Evolutionary conservation across 2,113 vertebrate genomes (phyloP), one percentile per base, ranked within the genome.

Genomic region (Terrapene triunguis): DNA sequence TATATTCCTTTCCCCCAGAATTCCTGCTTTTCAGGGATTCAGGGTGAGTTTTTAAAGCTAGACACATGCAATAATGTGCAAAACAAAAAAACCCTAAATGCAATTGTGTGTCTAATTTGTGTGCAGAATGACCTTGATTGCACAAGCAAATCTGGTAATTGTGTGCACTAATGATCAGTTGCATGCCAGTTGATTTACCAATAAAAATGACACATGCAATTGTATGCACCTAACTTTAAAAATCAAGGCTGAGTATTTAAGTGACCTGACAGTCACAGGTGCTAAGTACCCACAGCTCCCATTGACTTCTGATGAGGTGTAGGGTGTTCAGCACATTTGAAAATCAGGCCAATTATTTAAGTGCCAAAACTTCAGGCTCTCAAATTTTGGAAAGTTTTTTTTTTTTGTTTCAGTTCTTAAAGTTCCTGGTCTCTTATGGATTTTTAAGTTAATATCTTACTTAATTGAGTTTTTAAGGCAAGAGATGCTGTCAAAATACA

Each of bases 381-480:
- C 0, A 86, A 84, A 47, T 84, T 86, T 89, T n/a, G 62, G 81
- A 84, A 95, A 92, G 74, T 54, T 53, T 42, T 76, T 6, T 3
- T 2, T 93, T 94, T 47, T 76, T 6, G 3, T 3, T 93, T 94
- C 89, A 91, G 25, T 22, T 85, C 4, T 91, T 87, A 91, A 87
- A 54, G 8, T 84, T 84, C 79, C 82, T 96, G 65, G 84, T 86
- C 81, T 88, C 55, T 48, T 16, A 6, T 10, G 1, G 10, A 76
- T 95, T 8, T 84, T 0, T 1, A 80, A 65, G 14, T 24, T 84
- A 27, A 6, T 47, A 92, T 32, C 72, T 89, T 82, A 80, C 21
- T 25, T 32, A 38, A 17, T 8, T 90, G 47, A 5, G 4, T 80
- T 89, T 86, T 62, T 69, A 69, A 35, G 35, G 62, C 62, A 69